Percentiles rank a stretch among this genome's conserved stretches.
phyloP scores from a whole-genome alignment of 2,888 invertebrate genomes.

The Sipha maydis region DNA sequence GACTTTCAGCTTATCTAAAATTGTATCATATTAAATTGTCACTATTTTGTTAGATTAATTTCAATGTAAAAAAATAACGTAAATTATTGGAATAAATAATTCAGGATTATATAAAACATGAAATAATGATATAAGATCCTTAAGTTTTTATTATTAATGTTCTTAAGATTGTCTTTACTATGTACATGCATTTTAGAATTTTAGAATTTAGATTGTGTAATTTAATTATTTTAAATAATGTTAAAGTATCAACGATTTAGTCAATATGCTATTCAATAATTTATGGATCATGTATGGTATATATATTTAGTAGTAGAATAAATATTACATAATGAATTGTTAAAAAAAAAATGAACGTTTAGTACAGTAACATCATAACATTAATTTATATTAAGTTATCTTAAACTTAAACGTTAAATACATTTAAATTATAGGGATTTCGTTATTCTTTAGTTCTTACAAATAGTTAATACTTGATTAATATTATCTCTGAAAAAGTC shows the following conservation, averaged over 20 bases:
- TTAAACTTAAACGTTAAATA: not conserved
- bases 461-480: not conserved
- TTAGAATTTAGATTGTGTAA: not conserved
- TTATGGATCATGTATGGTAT: not conserved
- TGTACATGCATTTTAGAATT: not conserved
- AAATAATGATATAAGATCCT: not conserved
- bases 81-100: constrained; percentile 6
- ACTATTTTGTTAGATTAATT: not conserved
- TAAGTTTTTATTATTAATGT: not conserved
- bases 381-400: not conserved
- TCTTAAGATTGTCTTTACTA: not conserved
- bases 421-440: not conserved
- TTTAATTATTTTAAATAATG: not conserved
- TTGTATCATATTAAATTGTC: not conserved
- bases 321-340: not conserved
- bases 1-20: not conserved
- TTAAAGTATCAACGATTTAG: not conserved
- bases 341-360: not conserved
- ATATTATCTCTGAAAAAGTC: constrained; percentile 1
- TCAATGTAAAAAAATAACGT: not conserved
- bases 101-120: not conserved
- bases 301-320: not conserved
- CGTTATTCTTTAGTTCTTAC: not conserved
- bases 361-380: not conserved
- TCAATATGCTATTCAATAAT: constrained; percentile 23